Conservation (phyloP, 2,797 vertebrate genomes). For the Alauda arvensis region DNA sequence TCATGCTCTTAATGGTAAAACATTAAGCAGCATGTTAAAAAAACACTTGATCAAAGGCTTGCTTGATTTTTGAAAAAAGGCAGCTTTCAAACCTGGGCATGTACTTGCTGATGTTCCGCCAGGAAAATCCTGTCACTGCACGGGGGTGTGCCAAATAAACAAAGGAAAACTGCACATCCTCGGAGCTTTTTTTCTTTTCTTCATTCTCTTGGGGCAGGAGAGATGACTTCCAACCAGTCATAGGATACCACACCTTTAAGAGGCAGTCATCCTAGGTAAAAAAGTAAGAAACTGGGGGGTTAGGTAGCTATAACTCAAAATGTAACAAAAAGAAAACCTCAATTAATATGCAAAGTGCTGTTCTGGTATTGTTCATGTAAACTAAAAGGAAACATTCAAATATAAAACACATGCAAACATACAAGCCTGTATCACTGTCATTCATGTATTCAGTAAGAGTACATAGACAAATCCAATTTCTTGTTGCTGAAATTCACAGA, state of each 20-base stretch:
- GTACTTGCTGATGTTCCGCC: conserved; percentile 82
- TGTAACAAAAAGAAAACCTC: background rate
- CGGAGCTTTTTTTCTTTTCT: conserved; percentile 76
- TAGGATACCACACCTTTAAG: conserved; percentile 95
- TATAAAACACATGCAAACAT: background rate
- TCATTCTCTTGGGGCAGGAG: conserved; percentile 86
- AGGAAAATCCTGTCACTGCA: conserved; percentile 80
- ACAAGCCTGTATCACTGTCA: background rate
- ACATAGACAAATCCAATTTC: background rate
- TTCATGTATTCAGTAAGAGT: background rate
- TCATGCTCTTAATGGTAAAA: background rate
- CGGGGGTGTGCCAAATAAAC: conserved; percentile 83
- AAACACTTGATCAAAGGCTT: background rate
- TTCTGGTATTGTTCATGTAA: background rate
- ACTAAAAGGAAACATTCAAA: background rate
- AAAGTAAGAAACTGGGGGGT: background rate
- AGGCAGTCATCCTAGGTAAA: conserved; percentile 90
- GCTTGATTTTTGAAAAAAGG: background rate
- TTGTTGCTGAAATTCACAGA: background rate
- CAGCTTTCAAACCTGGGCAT: conserved; percentile 76
- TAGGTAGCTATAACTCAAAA: background rate
- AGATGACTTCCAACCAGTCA: conserved; percentile 91
- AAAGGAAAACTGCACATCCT: conserved; percentile 75
- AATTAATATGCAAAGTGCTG: background rate
- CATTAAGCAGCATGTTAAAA: background rate